These are phyloP conservation scores for Mungos mungo DNA, from an alignment of 2,113 vertebrate genomes.

Conservation along the genomic window DNA sequence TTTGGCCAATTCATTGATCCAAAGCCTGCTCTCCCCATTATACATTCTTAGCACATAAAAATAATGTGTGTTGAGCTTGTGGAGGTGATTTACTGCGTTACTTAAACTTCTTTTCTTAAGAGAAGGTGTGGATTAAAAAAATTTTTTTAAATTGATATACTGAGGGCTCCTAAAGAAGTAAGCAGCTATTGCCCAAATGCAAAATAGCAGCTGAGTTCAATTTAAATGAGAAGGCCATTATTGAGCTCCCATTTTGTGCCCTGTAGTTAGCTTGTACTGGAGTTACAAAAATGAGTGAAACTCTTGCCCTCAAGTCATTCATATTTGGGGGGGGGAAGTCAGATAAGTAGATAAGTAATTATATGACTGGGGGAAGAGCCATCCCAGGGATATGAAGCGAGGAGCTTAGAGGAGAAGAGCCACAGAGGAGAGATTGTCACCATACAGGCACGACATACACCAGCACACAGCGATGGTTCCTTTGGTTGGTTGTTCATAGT, in stretches of 20 bases:
- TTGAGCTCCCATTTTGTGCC: neutral
- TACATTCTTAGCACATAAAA: neutral
- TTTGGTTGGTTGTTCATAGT: neutral
- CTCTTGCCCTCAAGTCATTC: neutral
- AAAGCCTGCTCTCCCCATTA: neutral
- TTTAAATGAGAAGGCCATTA: neutral
- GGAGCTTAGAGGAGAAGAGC: neutral
- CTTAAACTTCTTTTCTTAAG: constrained; percentile 1
- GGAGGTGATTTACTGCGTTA: neutral
- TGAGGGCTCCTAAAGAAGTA: neutral
- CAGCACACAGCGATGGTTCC: neutral
- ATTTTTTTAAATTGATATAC: neutral
- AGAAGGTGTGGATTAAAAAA: neutral
- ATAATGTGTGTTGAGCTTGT: neutral
- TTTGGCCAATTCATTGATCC: neutral
- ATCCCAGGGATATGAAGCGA: neutral
- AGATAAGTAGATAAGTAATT: neutral
- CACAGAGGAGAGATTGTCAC: neutral
- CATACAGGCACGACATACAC: accelerated
- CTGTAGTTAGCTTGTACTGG: neutral
- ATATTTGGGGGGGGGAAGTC: neutral
- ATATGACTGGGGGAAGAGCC: neutral
- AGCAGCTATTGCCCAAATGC: neutral
- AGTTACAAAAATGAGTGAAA: neutral
- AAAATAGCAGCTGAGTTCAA: neutral